A percentile compares a stretch with the other conserved stretches of the same genome.
phyloP scores from a whole-genome alignment of 1,140 invertebrate species.

The Paralvinella palmiformis region DNA sequence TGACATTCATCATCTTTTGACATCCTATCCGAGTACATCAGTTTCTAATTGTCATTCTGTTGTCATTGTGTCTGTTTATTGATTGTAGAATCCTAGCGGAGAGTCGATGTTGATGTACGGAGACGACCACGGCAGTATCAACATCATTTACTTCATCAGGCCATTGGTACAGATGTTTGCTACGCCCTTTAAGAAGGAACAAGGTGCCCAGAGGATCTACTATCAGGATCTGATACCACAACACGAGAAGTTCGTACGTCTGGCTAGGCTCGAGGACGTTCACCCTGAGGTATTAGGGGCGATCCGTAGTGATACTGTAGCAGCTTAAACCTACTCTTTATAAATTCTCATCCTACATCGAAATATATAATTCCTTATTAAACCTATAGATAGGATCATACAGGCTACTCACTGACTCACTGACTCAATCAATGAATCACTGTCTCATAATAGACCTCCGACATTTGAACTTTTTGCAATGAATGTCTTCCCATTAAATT shows the following conservation, averaged over 20 bases:
- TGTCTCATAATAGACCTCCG: too few relatives aligned
- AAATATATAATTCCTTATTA: too few relatives aligned
- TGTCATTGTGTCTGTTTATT: background rate
- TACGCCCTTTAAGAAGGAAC: slow-evolving; percentile 39
- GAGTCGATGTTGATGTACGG: slow-evolving; percentile 43
- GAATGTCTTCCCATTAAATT: too few relatives aligned
- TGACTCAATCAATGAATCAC: too few relatives aligned
- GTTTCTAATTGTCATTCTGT: background rate
- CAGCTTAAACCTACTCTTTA: too few relatives aligned
- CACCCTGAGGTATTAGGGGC: slow-evolving; percentile 31
- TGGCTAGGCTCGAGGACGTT: slow-evolving; percentile 27
- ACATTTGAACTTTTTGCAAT: too few relatives aligned
- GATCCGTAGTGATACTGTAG: too few relatives aligned
- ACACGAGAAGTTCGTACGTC: slow-evolving; percentile 34
- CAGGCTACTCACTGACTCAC: too few relatives aligned
- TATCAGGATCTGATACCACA: slow-evolving; percentile 39
- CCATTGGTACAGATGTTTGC: slow-evolving; percentile 45
- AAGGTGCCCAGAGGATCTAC: slow-evolving; percentile 38
- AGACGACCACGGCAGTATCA: slow-evolving; percentile 41
- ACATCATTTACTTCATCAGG: slow-evolving; percentile 41
- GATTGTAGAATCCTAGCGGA: slow-evolving; percentile 32
- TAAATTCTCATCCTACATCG: too few relatives aligned
- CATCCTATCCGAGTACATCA: too few relatives aligned
- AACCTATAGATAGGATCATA: too few relatives aligned
- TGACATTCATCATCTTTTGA: too few relatives aligned